Conservation (phyloP, 1,140 invertebrate species). For the Drosophila azteca region DNA sequence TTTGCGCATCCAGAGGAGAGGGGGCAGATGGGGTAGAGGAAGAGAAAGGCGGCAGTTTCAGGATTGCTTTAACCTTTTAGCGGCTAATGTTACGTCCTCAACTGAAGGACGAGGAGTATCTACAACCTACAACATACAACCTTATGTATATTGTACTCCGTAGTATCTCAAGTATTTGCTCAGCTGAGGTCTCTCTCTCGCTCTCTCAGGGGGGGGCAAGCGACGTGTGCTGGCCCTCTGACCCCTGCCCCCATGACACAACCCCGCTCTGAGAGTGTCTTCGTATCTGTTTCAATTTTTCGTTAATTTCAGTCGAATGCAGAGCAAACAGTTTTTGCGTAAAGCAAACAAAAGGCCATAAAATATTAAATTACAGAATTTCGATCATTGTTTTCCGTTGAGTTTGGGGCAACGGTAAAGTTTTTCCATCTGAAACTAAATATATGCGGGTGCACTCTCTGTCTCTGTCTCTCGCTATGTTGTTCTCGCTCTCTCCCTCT, state of each 20-base stretch:
- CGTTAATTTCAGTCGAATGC: slow-evolving; percentile 59
- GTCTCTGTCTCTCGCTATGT: not conserved
- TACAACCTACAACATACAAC: slow-evolving; percentile 2
- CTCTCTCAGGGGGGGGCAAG: not conserved
- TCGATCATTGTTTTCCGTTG: not conserved
- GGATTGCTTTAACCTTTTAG: slow-evolving; percentile 61
- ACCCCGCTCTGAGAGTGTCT: not conserved
- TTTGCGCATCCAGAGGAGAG: not conserved
- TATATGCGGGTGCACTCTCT: slow-evolving; percentile 39
- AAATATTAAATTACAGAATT: slow-evolving; percentile 70
- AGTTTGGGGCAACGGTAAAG: slow-evolving; percentile 54
- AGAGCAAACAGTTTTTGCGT: slow-evolving; percentile 65
- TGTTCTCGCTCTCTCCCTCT: slow-evolving; percentile 15
- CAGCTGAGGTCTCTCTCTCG: slow-evolving; percentile 50
- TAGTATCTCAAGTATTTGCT: slow-evolving; percentile 65
- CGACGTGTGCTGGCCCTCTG: slow-evolving; percentile 37
- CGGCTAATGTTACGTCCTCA: slow-evolving; percentile 69
- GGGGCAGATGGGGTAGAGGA: not conserved
- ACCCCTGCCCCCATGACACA: too few relatives aligned
- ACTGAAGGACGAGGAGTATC: slow-evolving; percentile 32
- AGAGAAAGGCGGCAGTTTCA: too few relatives aligned
- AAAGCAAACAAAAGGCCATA: slow-evolving; percentile 57
- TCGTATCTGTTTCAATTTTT: slow-evolving; percentile 64
- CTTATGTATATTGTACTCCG: not conserved
- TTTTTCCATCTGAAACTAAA: slow-evolving; percentile 16